Evolutionary conservation across 2,113 vertebrate genomes (phyloP).

Genomic region (Glaucidium brasilianum): DNA sequence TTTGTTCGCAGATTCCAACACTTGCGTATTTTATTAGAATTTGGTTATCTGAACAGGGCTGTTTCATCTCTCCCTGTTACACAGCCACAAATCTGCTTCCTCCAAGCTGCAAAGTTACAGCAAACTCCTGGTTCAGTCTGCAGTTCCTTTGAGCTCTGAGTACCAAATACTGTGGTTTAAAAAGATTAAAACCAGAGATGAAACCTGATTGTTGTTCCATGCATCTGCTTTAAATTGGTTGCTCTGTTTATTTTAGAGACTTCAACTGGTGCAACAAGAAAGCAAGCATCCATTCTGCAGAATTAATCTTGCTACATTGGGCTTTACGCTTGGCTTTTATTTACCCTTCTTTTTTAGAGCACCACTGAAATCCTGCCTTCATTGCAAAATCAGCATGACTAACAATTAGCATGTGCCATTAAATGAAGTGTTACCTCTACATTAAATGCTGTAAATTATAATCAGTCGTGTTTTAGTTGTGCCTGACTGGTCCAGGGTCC

Average conservation of each 20-base stretch:
- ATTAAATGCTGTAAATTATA: neutral
- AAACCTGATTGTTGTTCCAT: conserved; percentile 5
- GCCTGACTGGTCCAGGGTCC: neutral
- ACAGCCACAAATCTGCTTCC: neutral
- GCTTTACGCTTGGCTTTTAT: neutral
- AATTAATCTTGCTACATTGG: neutral
- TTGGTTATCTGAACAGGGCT: neutral
- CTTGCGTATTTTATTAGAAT: neutral
- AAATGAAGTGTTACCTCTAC: neutral
- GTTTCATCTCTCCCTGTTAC: neutral
- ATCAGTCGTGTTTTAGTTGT: neutral
- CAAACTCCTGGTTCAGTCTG: conserved; percentile 2
- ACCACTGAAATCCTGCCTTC: neutral
- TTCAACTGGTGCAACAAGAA: conserved; percentile 11
- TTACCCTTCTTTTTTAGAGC: neutral
- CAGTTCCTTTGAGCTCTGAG: conserved; percentile 44
- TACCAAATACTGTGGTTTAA: conserved; percentile 3
- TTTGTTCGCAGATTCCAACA: neutral
- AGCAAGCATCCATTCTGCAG: neutral
- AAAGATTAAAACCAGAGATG: conserved; percentile 63
- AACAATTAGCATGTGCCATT: neutral
- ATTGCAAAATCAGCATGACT: neutral
- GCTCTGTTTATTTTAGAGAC: conserved; percentile 49
- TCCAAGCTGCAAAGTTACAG: neutral
- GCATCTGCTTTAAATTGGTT: conserved; percentile 65